Conservation (phyloP, 1,140 invertebrate species). For the Pogonomyrmex californicus region DNA sequence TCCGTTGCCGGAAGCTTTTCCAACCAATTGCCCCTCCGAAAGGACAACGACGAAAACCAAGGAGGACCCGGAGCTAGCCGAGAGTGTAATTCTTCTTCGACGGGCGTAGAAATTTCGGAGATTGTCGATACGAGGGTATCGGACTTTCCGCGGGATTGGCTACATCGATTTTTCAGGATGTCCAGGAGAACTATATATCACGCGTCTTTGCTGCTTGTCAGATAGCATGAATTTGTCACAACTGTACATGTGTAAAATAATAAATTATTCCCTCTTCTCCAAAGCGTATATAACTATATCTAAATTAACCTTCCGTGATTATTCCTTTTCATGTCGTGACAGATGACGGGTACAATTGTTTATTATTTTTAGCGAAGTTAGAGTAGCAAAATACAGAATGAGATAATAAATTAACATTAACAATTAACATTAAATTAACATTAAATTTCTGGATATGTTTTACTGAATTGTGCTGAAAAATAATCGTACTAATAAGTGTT, state of each 20-base stretch:
- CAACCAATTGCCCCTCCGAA: conserved; percentile 78
- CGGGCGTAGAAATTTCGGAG: conserved; percentile 28
- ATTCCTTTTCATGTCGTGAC: neutral
- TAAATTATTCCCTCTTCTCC: neutral
- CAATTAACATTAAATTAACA: neutral
- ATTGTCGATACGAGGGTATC: conserved; percentile 47
- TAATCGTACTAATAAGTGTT: neutral
- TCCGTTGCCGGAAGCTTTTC: conserved; percentile 74
- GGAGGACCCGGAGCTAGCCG: conserved; percentile 22
- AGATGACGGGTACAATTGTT: neutral
- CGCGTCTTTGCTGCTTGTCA: conserved; percentile 19
- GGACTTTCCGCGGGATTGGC: conserved; percentile 44
- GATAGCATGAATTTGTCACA: conserved; percentile 25
- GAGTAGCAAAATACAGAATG: neutral
- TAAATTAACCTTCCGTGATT: neutral
- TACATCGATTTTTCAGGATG: conserved; percentile 50
- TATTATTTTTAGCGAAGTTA: neutral
- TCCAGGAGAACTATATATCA: conserved; percentile 47
- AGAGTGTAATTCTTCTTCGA: conserved; percentile 62
- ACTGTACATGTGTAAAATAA: neutral
- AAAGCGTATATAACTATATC: neutral
- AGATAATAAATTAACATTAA: neutral
- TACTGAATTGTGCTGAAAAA: neutral
- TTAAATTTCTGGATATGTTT: neutral
- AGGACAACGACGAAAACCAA: conserved; percentile 67